Evolutionary conservation across 2,888 invertebrate genomes (phyloP).

Genomic region (Oegoconia quadripuncta): DNA sequence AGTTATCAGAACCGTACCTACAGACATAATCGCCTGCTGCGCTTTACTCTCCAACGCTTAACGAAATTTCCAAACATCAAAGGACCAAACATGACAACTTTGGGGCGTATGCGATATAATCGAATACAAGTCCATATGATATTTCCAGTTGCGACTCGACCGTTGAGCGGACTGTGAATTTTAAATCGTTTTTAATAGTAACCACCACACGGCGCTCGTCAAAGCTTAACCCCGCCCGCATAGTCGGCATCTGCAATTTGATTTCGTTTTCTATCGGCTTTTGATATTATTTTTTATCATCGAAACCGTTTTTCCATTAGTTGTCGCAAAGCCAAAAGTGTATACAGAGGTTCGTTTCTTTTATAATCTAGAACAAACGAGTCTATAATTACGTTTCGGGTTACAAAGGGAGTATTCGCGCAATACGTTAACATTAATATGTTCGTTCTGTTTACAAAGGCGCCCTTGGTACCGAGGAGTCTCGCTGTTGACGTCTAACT

Average conservation of each 20-base stretch:
- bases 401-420: conserved; percentile 56
- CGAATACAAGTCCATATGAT: conserved; percentile 63
- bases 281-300: conserved; percentile 4
- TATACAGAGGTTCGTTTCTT: conserved; percentile 30
- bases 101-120: conserved; percentile 60
- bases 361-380: conserved; percentile 46
- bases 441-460: conserved; percentile 69
- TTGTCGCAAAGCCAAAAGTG: conserved; percentile 21
- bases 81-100: conserved; percentile 48
- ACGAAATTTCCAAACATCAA: conserved; percentile 56
- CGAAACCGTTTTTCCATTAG: conserved; percentile 9
- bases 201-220: conserved; percentile 36
- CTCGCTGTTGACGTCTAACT: conserved; percentile 66
- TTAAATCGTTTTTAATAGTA: conserved; percentile 74
- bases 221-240: conserved; percentile 46
- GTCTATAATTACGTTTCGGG: conserved; percentile 58
- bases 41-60: conserved; percentile 19
- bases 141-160: conserved; percentile 46
- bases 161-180: conserved; percentile 73
- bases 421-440: conserved; percentile 72
- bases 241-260: conserved; percentile 48
- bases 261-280: conserved; percentile 36
- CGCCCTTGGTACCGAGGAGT: conserved; percentile 70
- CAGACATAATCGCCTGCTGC: conserved; percentile 19
- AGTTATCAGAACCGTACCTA: no score